Conservation (phyloP, 2,797 vertebrate species). For the Scomberomorus guttatus region DNA sequence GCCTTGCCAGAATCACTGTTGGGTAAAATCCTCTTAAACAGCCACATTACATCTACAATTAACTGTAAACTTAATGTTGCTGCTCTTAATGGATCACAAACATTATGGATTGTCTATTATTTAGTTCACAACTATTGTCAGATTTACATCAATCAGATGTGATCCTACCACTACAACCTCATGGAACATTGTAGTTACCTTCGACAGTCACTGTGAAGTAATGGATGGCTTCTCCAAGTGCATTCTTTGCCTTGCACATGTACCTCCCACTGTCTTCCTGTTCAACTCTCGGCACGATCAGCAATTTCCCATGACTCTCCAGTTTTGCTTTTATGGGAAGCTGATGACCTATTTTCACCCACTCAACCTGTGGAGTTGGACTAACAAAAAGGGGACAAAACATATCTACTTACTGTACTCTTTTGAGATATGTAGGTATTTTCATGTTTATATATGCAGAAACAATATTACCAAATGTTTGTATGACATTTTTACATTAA, state of each 20-base stretch:
- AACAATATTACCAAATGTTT: too few relatives aligned
- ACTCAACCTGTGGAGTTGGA: slow-evolving; percentile 92
- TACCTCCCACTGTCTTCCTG: slow-evolving; percentile 90
- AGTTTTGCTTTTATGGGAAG: slow-evolving; percentile 81
- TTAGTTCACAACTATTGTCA: too few relatives aligned
- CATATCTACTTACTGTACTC: background rate
- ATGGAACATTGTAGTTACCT: slow-evolving; percentile 83
- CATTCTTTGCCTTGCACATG: slow-evolving; percentile 91
- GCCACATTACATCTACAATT: background rate
- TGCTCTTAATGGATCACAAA: background rate
- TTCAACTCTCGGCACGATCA: slow-evolving; percentile 88
- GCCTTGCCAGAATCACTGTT: background rate
- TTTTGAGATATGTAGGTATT: too few relatives aligned
- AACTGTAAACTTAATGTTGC: background rate
- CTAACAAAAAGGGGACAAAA: slow-evolving; percentile 74
- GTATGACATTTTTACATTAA: too few relatives aligned
- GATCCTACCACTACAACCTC: background rate
- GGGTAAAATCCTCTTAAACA: background rate
- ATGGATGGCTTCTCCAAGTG: slow-evolving; percentile 83
- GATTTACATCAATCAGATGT: background rate
- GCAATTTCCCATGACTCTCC: slow-evolving; percentile 88
- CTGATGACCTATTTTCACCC: slow-evolving; percentile 86
- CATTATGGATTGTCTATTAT: background rate
- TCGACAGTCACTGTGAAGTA: slow-evolving; percentile 91
- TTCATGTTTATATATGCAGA: too few relatives aligned